A percentile compares a stretch with the other conserved stretches of the same genome.
Evolutionary conservation across 2,113 vertebrate species (phyloP).

Genomic region (Bambusicola thoracicus): DNA sequence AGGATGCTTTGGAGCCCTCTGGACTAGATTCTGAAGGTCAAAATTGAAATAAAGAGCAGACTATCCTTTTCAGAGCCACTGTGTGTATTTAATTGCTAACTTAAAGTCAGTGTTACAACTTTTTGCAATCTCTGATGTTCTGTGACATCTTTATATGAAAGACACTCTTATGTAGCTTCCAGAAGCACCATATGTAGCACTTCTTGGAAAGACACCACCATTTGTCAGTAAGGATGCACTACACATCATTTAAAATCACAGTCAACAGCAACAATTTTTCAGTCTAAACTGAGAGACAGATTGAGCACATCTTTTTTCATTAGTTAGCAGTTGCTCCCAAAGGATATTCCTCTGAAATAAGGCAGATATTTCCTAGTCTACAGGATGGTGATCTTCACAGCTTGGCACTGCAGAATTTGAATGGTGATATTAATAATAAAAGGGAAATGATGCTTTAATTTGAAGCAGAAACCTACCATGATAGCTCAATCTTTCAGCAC

Average conservation of each 20-base stretch:
- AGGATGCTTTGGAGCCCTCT: not conserved
- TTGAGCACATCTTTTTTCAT: not conserved
- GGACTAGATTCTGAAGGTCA: not conserved
- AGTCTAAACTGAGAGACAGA: not conserved
- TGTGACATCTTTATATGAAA: not conserved
- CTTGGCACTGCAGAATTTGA: not conserved
- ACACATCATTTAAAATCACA: not conserved
- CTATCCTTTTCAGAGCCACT: not conserved
- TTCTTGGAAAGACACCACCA: not conserved
- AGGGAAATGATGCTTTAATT: not conserved
- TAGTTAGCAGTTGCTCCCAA: not conserved
- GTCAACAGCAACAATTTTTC: not conserved
- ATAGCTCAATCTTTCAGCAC: not conserved
- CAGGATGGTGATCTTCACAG: not conserved
- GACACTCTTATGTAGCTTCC: not conserved
- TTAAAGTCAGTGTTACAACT: not conserved
- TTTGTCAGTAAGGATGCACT: not conserved
- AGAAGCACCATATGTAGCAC: not conserved
- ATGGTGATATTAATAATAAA: not conserved
- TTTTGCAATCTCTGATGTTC: not conserved
- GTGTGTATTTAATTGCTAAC: not conserved
- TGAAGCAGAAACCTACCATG: not conserved
- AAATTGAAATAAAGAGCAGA: not conserved
- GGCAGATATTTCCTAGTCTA: not conserved
- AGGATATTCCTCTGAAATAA: not conserved